Evolutionary conservation across 1,140 invertebrate genomes (phyloP).

Genomic region (Drosophila seguyi): DNA sequence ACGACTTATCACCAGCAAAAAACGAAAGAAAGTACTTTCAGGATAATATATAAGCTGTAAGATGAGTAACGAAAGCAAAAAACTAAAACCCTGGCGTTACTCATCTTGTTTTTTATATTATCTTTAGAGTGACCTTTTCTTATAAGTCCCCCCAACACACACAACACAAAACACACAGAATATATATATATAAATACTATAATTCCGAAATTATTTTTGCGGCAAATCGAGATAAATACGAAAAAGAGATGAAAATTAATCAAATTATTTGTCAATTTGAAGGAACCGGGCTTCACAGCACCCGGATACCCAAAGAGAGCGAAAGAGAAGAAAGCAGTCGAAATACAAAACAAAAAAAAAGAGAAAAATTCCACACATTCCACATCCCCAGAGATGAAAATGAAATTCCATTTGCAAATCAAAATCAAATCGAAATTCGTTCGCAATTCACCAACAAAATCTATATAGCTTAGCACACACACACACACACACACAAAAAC

Average conservation of each 20-base stretch:
- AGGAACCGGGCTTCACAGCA: conserved; percentile 49
- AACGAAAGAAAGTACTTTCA: background rate
- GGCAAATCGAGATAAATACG: conserved; percentile 55
- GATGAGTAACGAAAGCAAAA: background rate
- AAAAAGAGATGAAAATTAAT: conserved; percentile 55
- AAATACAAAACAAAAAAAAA: conserved; percentile 4
- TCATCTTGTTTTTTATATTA: background rate
- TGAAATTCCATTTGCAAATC: conserved; percentile 70
- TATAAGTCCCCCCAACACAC: background rate
- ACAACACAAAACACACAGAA: conserved; percentile 26
- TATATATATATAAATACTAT: conserved; percentile 7
- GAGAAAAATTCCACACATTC: conserved; percentile 34
- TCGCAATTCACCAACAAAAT: conserved; percentile 62
- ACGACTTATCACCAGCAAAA: conserved; percentile 5
- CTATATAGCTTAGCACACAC: conserved; percentile 43
- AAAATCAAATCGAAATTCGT: conserved; percentile 57
- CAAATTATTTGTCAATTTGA: conserved; percentile 58
- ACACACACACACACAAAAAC: conserved; percentile 14
- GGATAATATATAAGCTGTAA: background rate
- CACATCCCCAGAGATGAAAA: conserved; percentile 31
- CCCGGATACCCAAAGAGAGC: conserved; percentile 76
- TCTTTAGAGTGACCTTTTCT: background rate
- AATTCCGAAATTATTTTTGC: conserved; percentile 69
- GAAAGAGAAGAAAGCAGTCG: conserved; percentile 79
- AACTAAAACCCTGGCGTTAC: background rate